Conservation (phyloP, 2,113 vertebrate genomes). For the Ageneiosus marmoratus region DNA sequence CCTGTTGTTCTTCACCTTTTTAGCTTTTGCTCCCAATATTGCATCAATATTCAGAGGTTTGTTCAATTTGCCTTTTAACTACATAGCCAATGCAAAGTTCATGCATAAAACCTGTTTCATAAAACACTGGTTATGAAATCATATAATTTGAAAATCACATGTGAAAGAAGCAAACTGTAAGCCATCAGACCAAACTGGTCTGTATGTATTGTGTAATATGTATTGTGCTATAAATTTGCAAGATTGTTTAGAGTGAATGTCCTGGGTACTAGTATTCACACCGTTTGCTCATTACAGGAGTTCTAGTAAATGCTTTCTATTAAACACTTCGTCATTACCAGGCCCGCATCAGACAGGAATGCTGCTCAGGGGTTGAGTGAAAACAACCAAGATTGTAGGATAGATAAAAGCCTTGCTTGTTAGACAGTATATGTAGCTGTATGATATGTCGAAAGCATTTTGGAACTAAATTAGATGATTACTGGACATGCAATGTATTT, state of each 20-base stretch:
- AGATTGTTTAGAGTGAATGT: background rate
- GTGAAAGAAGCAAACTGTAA: background rate
- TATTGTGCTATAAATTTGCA: background rate
- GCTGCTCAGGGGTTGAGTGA: background rate
- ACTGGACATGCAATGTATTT: background rate
- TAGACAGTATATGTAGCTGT: background rate
- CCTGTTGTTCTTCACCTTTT: background rate
- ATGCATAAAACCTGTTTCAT: background rate
- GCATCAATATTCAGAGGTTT: background rate
- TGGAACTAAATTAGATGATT: background rate
- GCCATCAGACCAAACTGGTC: background rate
- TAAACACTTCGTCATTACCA: background rate
- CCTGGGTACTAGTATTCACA: background rate
- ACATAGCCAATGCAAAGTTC: background rate
- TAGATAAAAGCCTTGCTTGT: background rate
- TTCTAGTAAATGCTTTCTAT: background rate
- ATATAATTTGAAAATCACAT: background rate
- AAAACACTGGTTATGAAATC: background rate
- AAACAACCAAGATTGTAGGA: background rate
- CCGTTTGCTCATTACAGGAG: background rate
- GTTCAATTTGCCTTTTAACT: background rate
- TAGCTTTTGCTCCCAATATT: background rate
- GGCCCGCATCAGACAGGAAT: background rate
- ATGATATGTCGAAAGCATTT: background rate
- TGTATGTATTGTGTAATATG: background rate